Percentiles rank a stretch among this genome's conserved stretches.
Evolutionary conservation across 1,140 invertebrate species (phyloP).

Genomic region (Hylaeus volcanicus): DNA sequence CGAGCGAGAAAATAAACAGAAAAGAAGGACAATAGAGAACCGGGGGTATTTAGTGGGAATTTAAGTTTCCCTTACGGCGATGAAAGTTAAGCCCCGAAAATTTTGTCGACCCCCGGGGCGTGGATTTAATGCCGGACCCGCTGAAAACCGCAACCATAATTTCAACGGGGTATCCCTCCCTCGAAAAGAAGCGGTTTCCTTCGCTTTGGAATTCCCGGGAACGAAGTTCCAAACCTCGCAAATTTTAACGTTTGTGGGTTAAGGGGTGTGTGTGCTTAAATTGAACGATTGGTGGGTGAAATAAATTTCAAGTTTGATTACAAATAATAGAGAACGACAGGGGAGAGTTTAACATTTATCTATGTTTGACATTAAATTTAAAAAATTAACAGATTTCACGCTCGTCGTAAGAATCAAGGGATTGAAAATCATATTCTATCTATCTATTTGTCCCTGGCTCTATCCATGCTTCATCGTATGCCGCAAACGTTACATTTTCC

Average conservation of each 20-base stretch:
- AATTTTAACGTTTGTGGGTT: background rate
- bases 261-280: too few species aligned
- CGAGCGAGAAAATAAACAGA: constrained; percentile 5
- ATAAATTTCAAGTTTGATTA: too few species aligned
- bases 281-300: too few species aligned
- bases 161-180: background rate
- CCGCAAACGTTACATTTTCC: too few species aligned
- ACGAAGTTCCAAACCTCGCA: background rate
- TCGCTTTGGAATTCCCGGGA: background rate
- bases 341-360: too few species aligned
- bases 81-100: constrained; percentile 21
- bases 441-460: too few species aligned
- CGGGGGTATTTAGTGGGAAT: constrained; percentile 14
- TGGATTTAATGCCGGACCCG: background rate
- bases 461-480: too few species aligned
- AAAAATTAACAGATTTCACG: too few species aligned
- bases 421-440: too few species aligned
- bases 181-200: background rate
- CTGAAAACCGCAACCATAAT: constrained; percentile 18
- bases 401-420: too few species aligned
- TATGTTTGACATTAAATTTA: too few species aligned
- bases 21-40: background rate
- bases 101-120: background rate
- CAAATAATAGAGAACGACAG: too few species aligned
- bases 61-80: constrained; percentile 6